These are phyloP conservation scores for Tautogolabrus adspersus DNA, from an alignment of 2,113 vertebrate genomes.

Conservation along the genomic window DNA sequence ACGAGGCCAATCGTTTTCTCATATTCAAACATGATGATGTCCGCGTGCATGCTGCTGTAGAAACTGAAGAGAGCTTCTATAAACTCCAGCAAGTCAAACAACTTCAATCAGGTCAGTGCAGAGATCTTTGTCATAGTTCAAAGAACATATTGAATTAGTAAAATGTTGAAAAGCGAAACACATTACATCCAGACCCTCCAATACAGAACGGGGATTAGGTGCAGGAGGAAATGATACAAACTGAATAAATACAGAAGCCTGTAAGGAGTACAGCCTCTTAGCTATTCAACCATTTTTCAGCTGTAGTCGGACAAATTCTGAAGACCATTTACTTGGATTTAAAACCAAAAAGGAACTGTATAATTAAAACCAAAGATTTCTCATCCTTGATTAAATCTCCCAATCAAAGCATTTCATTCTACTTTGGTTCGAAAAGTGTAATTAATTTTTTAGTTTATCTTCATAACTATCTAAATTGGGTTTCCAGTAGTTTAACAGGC, in stretches of 20 bases:
- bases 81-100: conserved; percentile 22
- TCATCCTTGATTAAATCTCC: conserved; percentile 44
- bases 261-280: background rate
- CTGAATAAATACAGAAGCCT: background rate
- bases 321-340: background rate
- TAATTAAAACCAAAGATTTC: conserved; percentile 38
- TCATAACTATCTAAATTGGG: conserved; percentile 60
- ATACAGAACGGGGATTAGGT: background rate
- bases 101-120: background rate
- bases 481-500: conserved; percentile 12
- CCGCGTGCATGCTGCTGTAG: conserved; percentile 15
- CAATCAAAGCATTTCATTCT: conserved; percentile 28
- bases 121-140: conserved; percentile 2
- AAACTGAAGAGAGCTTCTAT: conserved; percentile 32
- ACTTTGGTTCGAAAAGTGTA: conserved; percentile 45
- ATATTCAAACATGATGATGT: conserved; percentile 35
- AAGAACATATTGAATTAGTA: background rate
- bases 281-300: background rate
- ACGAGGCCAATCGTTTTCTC: conserved; percentile 37
- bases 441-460: conserved; percentile 50
- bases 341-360: conserved; percentile 9
- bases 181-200: background rate
- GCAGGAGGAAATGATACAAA: background rate
- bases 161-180: conserved; percentile 15
- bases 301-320: background rate